Evolutionary conservation across 2,797 vertebrate species (phyloP).

Genomic region (Acrocephalus scirpaceus): DNA sequence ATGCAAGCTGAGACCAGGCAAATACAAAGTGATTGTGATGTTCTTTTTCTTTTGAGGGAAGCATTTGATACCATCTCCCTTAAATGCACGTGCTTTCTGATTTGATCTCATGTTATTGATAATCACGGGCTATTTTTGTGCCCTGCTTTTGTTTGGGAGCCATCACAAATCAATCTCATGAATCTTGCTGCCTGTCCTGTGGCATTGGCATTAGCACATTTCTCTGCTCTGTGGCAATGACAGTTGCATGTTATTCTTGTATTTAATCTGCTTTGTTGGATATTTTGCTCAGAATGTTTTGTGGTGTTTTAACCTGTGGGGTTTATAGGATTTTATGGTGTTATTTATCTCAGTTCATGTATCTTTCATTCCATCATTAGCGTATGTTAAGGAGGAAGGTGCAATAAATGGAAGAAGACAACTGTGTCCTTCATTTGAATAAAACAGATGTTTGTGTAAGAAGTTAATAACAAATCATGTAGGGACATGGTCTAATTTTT

Average conservation of each 20-base stretch:
- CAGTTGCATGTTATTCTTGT: not conserved
- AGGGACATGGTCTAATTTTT: not conserved
- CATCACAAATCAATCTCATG: not conserved
- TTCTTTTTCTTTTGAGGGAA: constrained; percentile 6
- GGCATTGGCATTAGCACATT: not conserved
- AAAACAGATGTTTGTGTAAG: not conserved
- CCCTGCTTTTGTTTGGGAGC: not conserved
- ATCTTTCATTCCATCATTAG: constrained; percentile 22
- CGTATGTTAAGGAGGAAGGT: not conserved
- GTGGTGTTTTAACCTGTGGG: not conserved
- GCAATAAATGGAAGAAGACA: not conserved
- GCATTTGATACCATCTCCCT: not conserved
- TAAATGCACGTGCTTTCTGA: not conserved
- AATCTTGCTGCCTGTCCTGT: constrained; percentile 6
- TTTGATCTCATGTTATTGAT: not conserved
- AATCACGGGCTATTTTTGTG: not conserved
- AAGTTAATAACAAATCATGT: not conserved
- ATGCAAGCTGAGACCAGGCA: constrained; percentile 1
- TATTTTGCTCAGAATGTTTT: not conserved
- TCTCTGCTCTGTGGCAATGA: not conserved
- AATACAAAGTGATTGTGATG: constrained; percentile 30
- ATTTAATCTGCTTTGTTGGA: constrained; percentile 7
- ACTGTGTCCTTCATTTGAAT: not conserved
- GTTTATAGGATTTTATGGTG: constrained; percentile 16
- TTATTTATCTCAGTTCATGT: not conserved